phyloP scores from a whole-genome alignment of 2,113 vertebrate species.

The Stigmatopora argus region DNA sequence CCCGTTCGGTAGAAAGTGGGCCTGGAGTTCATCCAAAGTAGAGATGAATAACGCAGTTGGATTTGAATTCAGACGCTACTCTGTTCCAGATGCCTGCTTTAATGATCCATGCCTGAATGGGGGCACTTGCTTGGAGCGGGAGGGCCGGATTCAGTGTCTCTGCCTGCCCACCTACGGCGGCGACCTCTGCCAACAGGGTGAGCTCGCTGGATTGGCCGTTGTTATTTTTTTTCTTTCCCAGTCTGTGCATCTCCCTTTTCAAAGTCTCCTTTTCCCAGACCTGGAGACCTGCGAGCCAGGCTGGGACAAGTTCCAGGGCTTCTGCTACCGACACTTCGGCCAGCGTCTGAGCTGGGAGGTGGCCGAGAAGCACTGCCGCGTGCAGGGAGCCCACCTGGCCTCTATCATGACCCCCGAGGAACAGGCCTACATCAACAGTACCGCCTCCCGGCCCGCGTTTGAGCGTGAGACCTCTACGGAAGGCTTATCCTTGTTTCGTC shows the following conservation, averaged over 20 bases:
- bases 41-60: neutral
- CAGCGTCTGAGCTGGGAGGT: constrained; percentile 87
- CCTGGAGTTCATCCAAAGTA: neutral
- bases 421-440: constrained; percentile 87
- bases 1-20: neutral
- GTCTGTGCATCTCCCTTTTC: neutral
- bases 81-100: constrained; percentile 80
- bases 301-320: constrained; percentile 89
- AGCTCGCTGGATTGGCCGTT: neutral
- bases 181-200: constrained; percentile 79
- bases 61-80: constrained; percentile 24
- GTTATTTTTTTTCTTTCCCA: neutral
- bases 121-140: constrained; percentile 80
- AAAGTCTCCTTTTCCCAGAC: constrained; percentile 58
- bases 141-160: constrained; percentile 68
- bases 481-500: neutral
- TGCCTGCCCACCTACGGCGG: constrained; percentile 90
- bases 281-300: constrained; percentile 75
- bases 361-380: constrained; percentile 82
- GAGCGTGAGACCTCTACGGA: neutral
- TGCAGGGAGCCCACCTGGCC: constrained; percentile 80
- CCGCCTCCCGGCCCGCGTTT: neutral
- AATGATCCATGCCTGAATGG: constrained; percentile 86
- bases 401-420: constrained; percentile 88
- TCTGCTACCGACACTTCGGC: constrained; percentile 87